Percentiles rank a stretch among this genome's conserved stretches.
Evolutionary conservation across 2,113 vertebrate species (phyloP).

Genomic region (Saguinus midas): DNA sequence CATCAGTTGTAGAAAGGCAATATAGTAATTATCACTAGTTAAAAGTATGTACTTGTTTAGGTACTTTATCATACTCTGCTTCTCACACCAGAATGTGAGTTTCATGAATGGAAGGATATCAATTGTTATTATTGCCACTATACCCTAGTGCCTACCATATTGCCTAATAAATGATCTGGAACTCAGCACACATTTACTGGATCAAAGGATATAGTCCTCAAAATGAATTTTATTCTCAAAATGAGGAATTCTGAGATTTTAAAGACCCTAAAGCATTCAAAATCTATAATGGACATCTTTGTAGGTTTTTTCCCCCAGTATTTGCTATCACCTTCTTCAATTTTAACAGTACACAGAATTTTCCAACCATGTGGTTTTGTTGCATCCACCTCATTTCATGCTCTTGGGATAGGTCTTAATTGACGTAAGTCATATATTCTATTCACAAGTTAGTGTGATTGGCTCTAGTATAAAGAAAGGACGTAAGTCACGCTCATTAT

Average conservation of each 20-base stretch:
- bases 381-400: conserved; percentile 7
- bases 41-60: neutral
- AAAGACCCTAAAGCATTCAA: neutral
- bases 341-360: neutral
- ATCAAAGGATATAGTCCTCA: neutral
- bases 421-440: neutral
- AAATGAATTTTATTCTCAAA: neutral
- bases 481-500: neutral
- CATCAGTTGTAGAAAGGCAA: neutral
- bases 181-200: neutral
- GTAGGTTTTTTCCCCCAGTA: neutral
- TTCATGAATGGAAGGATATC: neutral
- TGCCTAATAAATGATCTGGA: neutral
- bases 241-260: neutral
- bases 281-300: neutral
- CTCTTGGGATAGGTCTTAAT: neutral
- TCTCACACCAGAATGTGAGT: neutral
- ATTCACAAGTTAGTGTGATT: conserved; percentile 2
- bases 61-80: neutral
- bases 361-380: neutral
- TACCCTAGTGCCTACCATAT: neutral
- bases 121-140: neutral
- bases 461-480: neutral
- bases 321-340: neutral
- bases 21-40: neutral